Evolutionary conservation across 2,888 invertebrate species (phyloP).

Genomic region (Sinohyriopsis cumingii): DNA sequence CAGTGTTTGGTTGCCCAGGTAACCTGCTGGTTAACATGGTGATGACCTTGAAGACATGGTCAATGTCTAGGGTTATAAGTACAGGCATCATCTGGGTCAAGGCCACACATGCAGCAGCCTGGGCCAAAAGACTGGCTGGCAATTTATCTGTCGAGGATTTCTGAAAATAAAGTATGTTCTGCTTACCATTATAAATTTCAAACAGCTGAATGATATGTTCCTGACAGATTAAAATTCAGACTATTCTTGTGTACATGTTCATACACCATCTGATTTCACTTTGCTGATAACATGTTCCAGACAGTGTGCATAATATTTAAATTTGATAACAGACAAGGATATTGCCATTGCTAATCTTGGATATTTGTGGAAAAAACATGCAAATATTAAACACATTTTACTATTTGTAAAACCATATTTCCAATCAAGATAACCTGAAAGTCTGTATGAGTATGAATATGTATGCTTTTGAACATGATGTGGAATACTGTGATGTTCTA

Average conservation of each 20-base stretch:
- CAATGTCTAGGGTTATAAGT: conserved; percentile 43
- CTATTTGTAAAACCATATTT: too few species aligned
- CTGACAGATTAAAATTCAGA: neutral
- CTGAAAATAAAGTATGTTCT: conserved; percentile 27
- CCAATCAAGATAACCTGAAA: too few species aligned
- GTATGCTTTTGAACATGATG: too few species aligned
- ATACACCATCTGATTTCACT: too few species aligned
- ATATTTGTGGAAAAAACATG: too few species aligned
- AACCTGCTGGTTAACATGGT: conserved; percentile 40
- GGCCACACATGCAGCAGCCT: conserved; percentile 54
- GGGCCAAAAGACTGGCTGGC: conserved; percentile 56
- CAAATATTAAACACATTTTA: too few species aligned
- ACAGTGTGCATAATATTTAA: too few species aligned
- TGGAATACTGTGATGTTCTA: too few species aligned
- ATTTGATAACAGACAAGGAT: too few species aligned
- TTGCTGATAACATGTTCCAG: too few species aligned
- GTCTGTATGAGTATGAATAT: too few species aligned
- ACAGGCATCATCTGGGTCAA: conserved; percentile 54
- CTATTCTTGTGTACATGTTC: neutral
- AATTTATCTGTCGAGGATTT: conserved; percentile 48
- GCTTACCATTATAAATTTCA: neutral
- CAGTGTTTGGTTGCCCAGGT: conserved; percentile 46
- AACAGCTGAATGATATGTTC: neutral
- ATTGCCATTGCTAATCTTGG: too few species aligned
- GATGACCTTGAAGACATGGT: conserved; percentile 46